phyloP scores from a whole-genome alignment of 2,888 invertebrate species.

The Drosophila borborema region DNA sequence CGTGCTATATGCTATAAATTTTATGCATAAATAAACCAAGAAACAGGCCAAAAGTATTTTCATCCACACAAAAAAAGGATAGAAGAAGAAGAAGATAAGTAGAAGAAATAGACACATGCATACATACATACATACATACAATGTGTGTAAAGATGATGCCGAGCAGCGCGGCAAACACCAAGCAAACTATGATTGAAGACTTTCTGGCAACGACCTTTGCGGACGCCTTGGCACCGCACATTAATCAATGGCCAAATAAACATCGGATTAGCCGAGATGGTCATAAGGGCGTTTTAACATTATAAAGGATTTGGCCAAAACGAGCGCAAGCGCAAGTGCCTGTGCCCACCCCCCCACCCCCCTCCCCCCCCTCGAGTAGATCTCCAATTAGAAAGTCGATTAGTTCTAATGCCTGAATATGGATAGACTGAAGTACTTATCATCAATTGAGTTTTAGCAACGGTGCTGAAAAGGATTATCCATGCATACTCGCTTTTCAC shows the following conservation, averaged over 20 bases:
- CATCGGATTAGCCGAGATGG: constrained; percentile 75
- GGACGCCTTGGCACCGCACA: constrained; percentile 40
- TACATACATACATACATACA: too few relatives aligned
- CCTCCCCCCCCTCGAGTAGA: not conserved
- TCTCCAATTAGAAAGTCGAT: constrained; percentile 14
- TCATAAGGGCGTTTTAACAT: constrained; percentile 45
- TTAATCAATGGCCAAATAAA: constrained; percentile 75
- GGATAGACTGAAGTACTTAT: constrained; percentile 3
- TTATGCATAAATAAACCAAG: constrained; percentile 72
- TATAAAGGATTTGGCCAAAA: constrained; percentile 21
- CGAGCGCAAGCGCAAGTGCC: constrained; percentile 5
- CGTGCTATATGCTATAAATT: constrained; percentile 70
- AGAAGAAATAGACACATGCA: not conserved
- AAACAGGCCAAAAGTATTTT: constrained; percentile 32
- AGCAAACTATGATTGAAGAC: constrained; percentile 73
- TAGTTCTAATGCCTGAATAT: constrained; percentile 9
- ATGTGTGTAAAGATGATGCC: not conserved
- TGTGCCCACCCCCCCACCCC: not conserved
- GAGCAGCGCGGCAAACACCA: not conserved
- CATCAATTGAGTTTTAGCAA: not conserved
- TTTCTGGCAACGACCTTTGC: constrained; percentile 48
- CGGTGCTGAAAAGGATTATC: not conserved
- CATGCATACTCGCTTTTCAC: rapidly evolving
- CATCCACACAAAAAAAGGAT: not conserved
- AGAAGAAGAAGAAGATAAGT: not conserved